phyloP scores from a whole-genome alignment of 1,140 invertebrate species.

The Laupala kohalensis region DNA sequence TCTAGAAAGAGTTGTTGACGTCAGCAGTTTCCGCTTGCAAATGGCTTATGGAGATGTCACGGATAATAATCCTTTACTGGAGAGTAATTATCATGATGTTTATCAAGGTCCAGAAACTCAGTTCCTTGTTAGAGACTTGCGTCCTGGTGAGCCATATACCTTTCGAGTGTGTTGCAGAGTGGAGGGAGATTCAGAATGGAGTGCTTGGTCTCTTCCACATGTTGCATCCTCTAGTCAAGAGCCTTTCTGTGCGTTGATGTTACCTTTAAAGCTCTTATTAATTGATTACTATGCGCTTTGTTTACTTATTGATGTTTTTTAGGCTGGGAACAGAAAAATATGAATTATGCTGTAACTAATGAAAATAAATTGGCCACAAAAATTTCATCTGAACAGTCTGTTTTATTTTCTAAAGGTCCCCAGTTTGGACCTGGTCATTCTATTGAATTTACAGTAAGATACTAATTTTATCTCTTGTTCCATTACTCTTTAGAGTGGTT shows the following conservation, averaged over 20 bases:
- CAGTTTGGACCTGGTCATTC: conserved; percentile 20
- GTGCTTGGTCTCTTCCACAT: conserved; percentile 18
- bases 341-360: conserved; percentile 17
- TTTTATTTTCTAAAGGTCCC: conserved; percentile 15
- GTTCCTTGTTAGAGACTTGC: conserved; percentile 16
- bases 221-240: conserved; percentile 14
- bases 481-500: background rate
- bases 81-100: conserved; percentile 15
- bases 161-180: conserved; percentile 17
- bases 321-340: conserved; percentile 16
- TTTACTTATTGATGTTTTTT: background rate
- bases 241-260: conserved; percentile 15
- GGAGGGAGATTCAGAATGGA: conserved; percentile 13
- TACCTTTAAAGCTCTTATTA: background rate
- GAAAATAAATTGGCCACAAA: conserved; percentile 20
- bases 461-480: background rate
- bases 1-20: conserved; percentile 14
- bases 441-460: conserved; percentile 20
- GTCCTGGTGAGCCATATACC: conserved; percentile 15
- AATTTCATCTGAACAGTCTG: conserved; percentile 11
- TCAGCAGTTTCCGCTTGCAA: conserved; percentile 16
- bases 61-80: background rate
- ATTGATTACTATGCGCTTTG: background rate
- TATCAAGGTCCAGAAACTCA: conserved; percentile 15
- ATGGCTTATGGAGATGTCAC: conserved; percentile 13